Evolutionary conservation across 2,113 vertebrate species (phyloP), one percentile per base, ranked within the genome.

Genomic region (Pica pica): DNA sequence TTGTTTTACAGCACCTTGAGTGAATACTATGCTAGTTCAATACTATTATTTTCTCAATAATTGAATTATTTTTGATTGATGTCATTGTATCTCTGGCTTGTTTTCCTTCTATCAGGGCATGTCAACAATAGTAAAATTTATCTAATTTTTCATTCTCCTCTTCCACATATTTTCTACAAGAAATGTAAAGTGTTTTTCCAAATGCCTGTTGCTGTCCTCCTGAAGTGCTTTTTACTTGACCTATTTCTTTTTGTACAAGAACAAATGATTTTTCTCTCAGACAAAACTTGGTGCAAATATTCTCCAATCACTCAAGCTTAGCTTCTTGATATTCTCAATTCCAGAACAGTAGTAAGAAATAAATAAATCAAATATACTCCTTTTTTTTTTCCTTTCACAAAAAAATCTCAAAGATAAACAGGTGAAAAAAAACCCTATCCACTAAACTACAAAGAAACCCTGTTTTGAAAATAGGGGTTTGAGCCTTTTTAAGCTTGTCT

Each of bases 381-480:
- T 39, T 3, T 18, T 39, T 35, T 37, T 18, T 35, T 35, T 37
- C 47, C 16, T 49, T 55, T 6, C 12, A 59, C 22, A 53, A 82
- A 65, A 61, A 87, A 61, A 76, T 30, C 9, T 53, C 17, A 37
- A 76, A 68, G 24, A 22, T 31, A 59, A 76, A n/a, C 1, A 8
- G 31, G 8, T 21, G 6, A 5, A 35, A 30, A 13, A n/a, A 11
- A 1, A n/a, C n/a, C 6, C 10, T 24, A 7, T 13, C 4, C 9
- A 75, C 13, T 7, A 67, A 60, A 16, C 21, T 20, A 12, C 23
- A 77, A 26, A 35, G 27, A 71, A 71, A 37, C 4, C 1, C 1
- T 33, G 1, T 23, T 64, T 68, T 68, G 42, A 47, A 55, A 61
- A 12, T 52, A 13, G 68, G 14, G 16, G 30, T 41, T 83, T 79